These are phyloP conservation scores for Coreoperca whiteheadi DNA, from an alignment of 2,113 vertebrate genomes.

Conservation along the genomic window DNA sequence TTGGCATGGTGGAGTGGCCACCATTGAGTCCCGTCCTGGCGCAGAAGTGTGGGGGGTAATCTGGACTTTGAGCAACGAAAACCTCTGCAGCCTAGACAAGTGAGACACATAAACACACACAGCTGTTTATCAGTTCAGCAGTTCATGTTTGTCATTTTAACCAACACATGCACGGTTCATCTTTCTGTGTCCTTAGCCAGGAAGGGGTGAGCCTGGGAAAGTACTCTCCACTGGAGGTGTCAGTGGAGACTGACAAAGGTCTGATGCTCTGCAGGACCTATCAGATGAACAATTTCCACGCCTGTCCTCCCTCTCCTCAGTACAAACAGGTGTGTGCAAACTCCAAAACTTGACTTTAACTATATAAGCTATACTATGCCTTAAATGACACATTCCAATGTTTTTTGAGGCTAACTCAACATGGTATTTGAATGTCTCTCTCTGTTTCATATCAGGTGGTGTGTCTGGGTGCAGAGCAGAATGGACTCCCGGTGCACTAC, in stretches of 20 bases:
- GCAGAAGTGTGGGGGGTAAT: constrained; percentile 94
- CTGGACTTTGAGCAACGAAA: constrained; percentile 88
- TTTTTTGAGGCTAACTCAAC: background rate
- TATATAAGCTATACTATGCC: background rate
- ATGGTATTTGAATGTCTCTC: background rate
- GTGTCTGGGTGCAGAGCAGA: constrained; percentile 92
- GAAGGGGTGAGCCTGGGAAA: constrained; percentile 87
- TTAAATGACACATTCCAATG: background rate
- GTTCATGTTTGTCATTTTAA: constrained; percentile 1
- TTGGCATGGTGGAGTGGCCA: constrained; percentile 94
- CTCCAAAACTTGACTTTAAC: background rate
- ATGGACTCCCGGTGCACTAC: constrained; percentile 88
- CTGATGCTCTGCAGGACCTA: constrained; percentile 89
- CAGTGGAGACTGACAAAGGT: constrained; percentile 85
- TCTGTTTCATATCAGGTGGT: constrained; percentile 84
- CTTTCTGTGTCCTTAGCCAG: constrained; percentile 83
- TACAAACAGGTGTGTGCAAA: constrained; percentile 89
- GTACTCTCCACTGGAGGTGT: constrained; percentile 89
- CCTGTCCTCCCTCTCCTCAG: constrained; percentile 89
- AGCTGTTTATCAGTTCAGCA: background rate
- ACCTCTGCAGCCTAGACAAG: constrained; percentile 87
- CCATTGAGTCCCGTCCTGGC: constrained; percentile 86
- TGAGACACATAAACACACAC: constrained; percentile 71
- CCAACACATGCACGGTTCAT: background rate
- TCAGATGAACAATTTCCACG: constrained; percentile 89